Percentiles rank a stretch among this genome's conserved stretches.
phyloP scores from a whole-genome alignment of 2,888 invertebrate genomes.

The Amphipyra berbera region DNA sequence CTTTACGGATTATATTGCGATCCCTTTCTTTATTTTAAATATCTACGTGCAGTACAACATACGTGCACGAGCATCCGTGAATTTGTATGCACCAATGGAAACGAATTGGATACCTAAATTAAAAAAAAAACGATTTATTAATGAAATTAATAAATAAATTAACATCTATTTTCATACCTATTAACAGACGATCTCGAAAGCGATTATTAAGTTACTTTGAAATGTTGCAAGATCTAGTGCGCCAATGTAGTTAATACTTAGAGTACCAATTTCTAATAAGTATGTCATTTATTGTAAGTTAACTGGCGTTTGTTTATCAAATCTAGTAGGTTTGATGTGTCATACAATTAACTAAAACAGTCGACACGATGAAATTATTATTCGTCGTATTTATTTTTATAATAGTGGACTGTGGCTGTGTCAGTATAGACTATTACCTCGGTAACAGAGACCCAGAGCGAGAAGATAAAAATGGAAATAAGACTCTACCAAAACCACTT shows the following conservation, averaged over 20 bases:
- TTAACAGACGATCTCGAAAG: not conserved
- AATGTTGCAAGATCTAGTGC: too few species aligned
- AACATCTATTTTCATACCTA: not conserved
- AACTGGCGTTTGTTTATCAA: not conserved
- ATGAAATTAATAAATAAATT: too few species aligned
- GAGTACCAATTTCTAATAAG: too few species aligned
- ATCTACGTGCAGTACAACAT: too few species aligned
- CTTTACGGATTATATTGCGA: too few species aligned
- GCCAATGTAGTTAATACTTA: too few species aligned
- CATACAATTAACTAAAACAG: not conserved
- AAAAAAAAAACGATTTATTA: too few species aligned
- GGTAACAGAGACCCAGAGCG: slow-evolving; percentile 33
- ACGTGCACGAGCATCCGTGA: too few species aligned
- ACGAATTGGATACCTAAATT: too few species aligned
- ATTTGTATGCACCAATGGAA: too few species aligned
- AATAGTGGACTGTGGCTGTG: slow-evolving; percentile 44
- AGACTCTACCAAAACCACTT: not conserved
- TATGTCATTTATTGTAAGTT: too few species aligned
- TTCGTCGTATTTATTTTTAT: slow-evolving; percentile 31
- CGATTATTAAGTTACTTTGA: not conserved
- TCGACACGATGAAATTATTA: slow-evolving; percentile 25
- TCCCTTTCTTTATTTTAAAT: too few species aligned
- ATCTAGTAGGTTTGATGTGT: slow-evolving; percentile 12
- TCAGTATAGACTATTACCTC: slow-evolving; percentile 68
- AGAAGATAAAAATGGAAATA: slow-evolving; percentile 15